These are phyloP conservation scores for Protomyctophum bolini DNA, from an alignment of 2,113 vertebrate genomes.

Conservation along the genomic window DNA sequence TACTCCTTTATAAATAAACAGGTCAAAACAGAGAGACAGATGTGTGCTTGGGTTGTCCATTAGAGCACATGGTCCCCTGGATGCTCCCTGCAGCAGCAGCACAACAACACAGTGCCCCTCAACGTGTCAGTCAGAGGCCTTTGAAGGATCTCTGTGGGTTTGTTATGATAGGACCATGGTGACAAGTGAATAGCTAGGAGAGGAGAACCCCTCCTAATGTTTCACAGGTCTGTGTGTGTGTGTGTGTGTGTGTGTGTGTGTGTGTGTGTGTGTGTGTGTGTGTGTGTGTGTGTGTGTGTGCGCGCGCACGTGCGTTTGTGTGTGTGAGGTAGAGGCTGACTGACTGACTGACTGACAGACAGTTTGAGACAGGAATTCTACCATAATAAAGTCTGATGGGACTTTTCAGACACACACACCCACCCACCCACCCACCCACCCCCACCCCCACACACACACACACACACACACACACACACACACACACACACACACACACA, in stretches of 20 bases:
- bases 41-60: constrained; percentile 9
- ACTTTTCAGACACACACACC: constrained; percentile 13
- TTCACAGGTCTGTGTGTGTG: constrained; percentile 36
- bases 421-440: constrained; percentile 9
- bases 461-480: not conserved
- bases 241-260: constrained; percentile 13
- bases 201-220: constrained; percentile 47
- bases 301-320: too few species aligned
- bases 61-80: constrained; percentile 25
- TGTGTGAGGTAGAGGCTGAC: constrained; percentile 29
- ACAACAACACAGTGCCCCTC: constrained; percentile 34
- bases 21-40: not conserved
- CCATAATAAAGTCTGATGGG: constrained; percentile 38
- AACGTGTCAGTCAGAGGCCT: constrained; percentile 59
- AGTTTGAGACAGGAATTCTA: constrained; percentile 36
- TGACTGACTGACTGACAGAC: constrained; percentile 37
- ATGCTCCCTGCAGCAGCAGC: constrained; percentile 39
- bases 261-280: constrained; percentile 3
- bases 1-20: too few species aligned
- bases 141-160: constrained; percentile 34
- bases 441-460: not conserved
- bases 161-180: constrained; percentile 60
- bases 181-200: constrained; percentile 59
- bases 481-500: constrained; percentile 5
- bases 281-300: not conserved